A percentile compares a stretch with the other conserved stretches of the same genome.
phyloP scores from a whole-genome alignment of 2,888 invertebrate genomes.

The Chloromyia formosa region DNA sequence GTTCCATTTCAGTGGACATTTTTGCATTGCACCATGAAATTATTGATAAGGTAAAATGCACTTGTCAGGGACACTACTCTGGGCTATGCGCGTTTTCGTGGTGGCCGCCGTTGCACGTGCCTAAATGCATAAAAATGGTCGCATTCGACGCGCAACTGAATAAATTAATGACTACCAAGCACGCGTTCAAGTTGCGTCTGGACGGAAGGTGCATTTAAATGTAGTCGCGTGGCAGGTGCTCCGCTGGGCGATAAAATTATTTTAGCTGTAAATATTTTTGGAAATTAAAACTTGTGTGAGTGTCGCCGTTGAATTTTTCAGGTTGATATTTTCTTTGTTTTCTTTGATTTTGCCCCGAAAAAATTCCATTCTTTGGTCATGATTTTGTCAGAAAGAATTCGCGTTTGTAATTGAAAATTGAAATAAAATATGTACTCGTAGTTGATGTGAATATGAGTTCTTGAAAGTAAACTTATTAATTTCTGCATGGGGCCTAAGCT shows the following conservation, averaged over 20 bases:
- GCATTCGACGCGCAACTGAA: constrained; percentile 28
- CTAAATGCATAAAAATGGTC: constrained; percentile 43
- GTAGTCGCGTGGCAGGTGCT: constrained; percentile 61
- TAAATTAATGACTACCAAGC: constrained; percentile 40
- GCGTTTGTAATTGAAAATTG: too few species aligned
- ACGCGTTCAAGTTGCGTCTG: constrained; percentile 16
- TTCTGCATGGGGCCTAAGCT: too few species aligned
- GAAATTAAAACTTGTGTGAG: constrained; percentile 34
- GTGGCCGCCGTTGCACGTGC: constrained; percentile 45
- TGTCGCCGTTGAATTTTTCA: too few species aligned
- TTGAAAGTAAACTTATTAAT: too few species aligned
- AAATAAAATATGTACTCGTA: too few species aligned
- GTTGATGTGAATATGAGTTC: too few species aligned
- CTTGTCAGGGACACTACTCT: constrained; percentile 23
- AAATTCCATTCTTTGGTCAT: too few species aligned
- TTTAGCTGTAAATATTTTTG: constrained; percentile 33
- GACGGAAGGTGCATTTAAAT: constrained; percentile 45
- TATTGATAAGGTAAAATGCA: constrained; percentile 28
- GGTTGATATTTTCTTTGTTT: too few species aligned
- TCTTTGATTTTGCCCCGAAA: too few species aligned
- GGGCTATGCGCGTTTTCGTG: background rate
- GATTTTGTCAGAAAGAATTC: too few species aligned
- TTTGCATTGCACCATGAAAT: constrained; percentile 32
- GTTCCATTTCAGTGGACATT: constrained; percentile 22
- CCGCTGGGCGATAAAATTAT: constrained; percentile 54